These are phyloP conservation scores for Calcarius lapponicus DNA, from an alignment of 2,797 vertebrate genomes.

Conservation along the genomic window DNA sequence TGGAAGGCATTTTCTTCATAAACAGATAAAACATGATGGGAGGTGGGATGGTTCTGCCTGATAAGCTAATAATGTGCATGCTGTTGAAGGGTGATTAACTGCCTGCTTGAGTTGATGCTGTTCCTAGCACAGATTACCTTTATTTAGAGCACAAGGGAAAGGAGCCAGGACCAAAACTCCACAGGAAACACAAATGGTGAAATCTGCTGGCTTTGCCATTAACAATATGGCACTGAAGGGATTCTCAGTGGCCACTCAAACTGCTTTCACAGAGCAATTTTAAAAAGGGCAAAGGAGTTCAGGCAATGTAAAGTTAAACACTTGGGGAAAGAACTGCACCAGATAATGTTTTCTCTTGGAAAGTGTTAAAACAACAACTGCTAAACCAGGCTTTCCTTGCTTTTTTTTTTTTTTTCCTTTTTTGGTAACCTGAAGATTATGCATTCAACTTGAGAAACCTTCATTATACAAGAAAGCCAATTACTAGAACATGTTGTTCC, in stretches of 20 bases:
- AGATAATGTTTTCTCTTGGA: not conserved
- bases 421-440: not conserved
- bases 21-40: not conserved
- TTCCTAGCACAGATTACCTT: not conserved
- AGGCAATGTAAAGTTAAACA: not conserved
- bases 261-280: not conserved
- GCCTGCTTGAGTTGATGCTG: not conserved
- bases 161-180: not conserved
- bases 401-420: not conserved
- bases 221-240: not conserved
- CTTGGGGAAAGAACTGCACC: not conserved
- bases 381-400: not conserved
- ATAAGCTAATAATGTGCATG: not conserved
- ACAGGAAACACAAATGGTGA: not conserved
- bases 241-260: not conserved
- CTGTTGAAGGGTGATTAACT: not conserved
- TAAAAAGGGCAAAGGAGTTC: not conserved
- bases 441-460: not conserved
- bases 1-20: not conserved
- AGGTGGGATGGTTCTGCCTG: not conserved
- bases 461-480: constrained; percentile 3
- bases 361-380: not conserved
- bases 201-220: not conserved
- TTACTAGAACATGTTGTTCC: not conserved
- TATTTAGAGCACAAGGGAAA: not conserved